Base-by-base conservation (phyloP, 1,140 invertebrate species). In the Procambarus virginalis region DNA sequence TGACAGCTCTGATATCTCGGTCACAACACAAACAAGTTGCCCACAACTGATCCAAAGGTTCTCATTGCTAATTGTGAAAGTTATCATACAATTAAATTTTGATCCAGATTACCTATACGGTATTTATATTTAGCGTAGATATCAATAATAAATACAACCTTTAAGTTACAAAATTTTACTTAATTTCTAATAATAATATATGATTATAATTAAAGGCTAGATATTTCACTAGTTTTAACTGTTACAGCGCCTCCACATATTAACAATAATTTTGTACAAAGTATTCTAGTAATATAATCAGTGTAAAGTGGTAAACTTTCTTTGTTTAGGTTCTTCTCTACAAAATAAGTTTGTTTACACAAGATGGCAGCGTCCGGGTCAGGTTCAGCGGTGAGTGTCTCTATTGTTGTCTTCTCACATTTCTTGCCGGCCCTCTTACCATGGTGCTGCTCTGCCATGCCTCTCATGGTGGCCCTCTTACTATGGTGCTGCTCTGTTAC, bases 1-100 rank as follows among this genome's bases (percentile, higher is more conserved):
- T 76, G 51, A 85, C 73, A 68, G 22, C 82, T 51, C 82, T 84
- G 60, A 79, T 51, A 49, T 45, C 80, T 45, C 55, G 14, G 49
- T 60, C 80, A 82, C 80, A 82, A 82, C 80, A 82, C 80, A 82
- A 82, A 82, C 80, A 49, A 48, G 48, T 77, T 9, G 20, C 34
- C 34, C 49, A 75, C 70, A 76, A 85, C 68, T 75, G 49, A 22
- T 8, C 10, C 6, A 22, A 5, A 75, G 22, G 68, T 76, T 75
- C 68, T 22, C 2, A 55, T 84, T 12, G 2, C 3, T 73, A 49
- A 49, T 46, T 20, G 51, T 81, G 79, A 81, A 81, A 81, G 51
- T 60, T 78, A 78, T 34, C 4, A 49, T 4, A 49, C 5, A 49
- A 17, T 34, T 34, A 34, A 34, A 34, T 34, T 34, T 34, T 34